Percentiles rank a stretch among this genome's conserved stretches.
Conservation (phyloP, 2,888 invertebrate species). For the Drosophila barbarae region DNA sequence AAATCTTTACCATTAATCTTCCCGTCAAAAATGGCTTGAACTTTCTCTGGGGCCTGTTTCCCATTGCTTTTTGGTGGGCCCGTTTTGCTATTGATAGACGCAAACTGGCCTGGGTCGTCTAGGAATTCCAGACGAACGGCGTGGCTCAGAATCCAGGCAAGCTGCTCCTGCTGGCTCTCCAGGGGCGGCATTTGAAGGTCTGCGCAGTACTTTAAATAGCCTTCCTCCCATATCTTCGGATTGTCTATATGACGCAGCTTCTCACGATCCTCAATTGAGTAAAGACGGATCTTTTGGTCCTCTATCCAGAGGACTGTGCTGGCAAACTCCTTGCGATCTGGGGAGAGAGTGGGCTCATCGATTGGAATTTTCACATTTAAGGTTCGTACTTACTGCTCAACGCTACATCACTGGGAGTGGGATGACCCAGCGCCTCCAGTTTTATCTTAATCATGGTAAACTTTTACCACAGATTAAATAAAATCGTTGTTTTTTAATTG, state of each 20-base stretch:
- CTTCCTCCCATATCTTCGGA: constrained; percentile 85
- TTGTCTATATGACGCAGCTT: constrained; percentile 85
- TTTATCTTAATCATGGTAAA: constrained; percentile 87
- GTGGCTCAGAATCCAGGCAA: constrained; percentile 92
- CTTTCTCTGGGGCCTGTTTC: constrained; percentile 79
- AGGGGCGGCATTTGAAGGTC: constrained; percentile 88
- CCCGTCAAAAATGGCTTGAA: constrained; percentile 89
- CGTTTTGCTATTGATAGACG: constrained; percentile 83
- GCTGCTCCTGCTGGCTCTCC: constrained; percentile 83
- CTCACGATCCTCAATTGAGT: constrained; percentile 89
- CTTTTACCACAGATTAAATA: constrained; percentile 19
- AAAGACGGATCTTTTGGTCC: constrained; percentile 94
- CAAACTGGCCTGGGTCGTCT: constrained; percentile 87
- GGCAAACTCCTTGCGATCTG: constrained; percentile 90
- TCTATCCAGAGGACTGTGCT: constrained; percentile 94
- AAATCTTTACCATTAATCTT: constrained; percentile 87
- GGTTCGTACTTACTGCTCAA: constrained; percentile 83
- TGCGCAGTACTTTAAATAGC: constrained; percentile 86
- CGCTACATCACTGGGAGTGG: constrained; percentile 86
- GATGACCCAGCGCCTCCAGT: constrained; percentile 88
- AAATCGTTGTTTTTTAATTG: constrained; percentile 4
- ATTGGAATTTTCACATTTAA: neutral
- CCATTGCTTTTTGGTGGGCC: constrained; percentile 81
- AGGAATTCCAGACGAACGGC: constrained; percentile 91
- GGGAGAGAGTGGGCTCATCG: neutral